Evolutionary conservation across 2,113 vertebrate species (phyloP).

Genomic region (Atrichornis clamosus): DNA sequence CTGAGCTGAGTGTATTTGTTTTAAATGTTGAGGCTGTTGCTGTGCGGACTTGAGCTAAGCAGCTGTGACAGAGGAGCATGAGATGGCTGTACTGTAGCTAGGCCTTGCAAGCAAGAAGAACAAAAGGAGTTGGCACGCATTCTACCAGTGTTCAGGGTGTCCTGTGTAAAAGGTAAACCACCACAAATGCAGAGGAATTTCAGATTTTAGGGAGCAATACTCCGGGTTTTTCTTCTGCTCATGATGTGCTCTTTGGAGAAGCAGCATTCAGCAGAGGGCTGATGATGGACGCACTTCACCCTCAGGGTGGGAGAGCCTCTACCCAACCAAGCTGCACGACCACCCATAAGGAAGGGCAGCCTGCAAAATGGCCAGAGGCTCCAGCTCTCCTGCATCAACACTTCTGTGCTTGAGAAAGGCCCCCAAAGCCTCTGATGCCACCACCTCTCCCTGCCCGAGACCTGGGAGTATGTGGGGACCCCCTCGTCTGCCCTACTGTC

Average conservation of each 20-base stretch:
- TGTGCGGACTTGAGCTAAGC: not conserved
- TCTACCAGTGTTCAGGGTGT: not conserved
- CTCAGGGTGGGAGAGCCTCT: not conserved
- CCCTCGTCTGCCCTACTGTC: not conserved
- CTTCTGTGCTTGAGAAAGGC: not conserved
- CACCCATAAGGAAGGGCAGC: not conserved
- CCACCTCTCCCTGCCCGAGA: rapidly evolving
- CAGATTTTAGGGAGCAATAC: not conserved
- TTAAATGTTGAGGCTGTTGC: not conserved
- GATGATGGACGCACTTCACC: not conserved
- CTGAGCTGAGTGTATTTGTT: not conserved
- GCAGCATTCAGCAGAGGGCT: not conserved
- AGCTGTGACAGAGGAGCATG: not conserved
- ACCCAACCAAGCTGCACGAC: not conserved
- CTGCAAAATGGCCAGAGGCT: not conserved
- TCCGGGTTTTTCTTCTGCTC: not conserved
- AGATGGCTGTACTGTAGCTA: not conserved
- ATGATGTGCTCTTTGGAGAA: not conserved
- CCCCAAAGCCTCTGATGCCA: not conserved
- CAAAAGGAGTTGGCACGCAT: not conserved
- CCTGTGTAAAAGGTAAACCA: not conserved
- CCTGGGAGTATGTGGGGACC: not conserved
- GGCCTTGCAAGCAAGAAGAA: not conserved
- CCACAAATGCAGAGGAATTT: not conserved
- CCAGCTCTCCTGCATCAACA: not conserved